These are phyloP conservation scores for Lymantria dispar DNA, from an alignment of 2,888 invertebrate genomes.

Conservation along the genomic window DNA sequence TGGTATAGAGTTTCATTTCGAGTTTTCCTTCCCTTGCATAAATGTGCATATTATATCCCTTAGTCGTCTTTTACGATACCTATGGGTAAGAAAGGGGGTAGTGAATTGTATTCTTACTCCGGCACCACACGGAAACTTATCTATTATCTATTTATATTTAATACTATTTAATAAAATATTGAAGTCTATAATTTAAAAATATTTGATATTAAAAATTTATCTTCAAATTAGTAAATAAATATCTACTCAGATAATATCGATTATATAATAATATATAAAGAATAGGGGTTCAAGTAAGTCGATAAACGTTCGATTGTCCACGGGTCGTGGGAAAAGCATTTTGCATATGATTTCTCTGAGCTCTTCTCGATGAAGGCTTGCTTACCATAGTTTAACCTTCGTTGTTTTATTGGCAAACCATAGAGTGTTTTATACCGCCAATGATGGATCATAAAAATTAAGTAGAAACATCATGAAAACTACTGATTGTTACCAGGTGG, in stretches of 20 bases:
- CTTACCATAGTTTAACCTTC: constrained; percentile 24
- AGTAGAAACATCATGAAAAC: constrained; percentile 6
- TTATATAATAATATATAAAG: constrained; percentile 36
- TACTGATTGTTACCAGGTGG: constrained; percentile 6
- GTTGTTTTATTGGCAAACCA: constrained; percentile 28
- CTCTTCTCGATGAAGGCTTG: constrained; percentile 25
- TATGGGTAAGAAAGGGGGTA: too few relatives aligned
- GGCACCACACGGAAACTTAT: too few relatives aligned
- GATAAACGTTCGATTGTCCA: constrained; percentile 61
- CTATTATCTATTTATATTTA: too few relatives aligned
- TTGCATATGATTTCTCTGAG: constrained; percentile 64
- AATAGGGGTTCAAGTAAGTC: constrained; percentile 42
- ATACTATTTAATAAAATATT: too few relatives aligned
- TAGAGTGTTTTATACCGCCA: constrained; percentile 17
- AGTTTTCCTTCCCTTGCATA: too few relatives aligned
- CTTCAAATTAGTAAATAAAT: not conserved
- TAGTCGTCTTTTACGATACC: too few relatives aligned
- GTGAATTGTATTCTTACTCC: too few relatives aligned
- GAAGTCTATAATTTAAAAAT: too few relatives aligned
- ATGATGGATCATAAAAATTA: constrained; percentile 25
- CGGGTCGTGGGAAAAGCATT: constrained; percentile 61
- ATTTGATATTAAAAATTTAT: too few relatives aligned
- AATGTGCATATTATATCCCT: too few relatives aligned
- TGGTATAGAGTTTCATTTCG: too few relatives aligned
- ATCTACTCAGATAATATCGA: constrained; percentile 17